Evolutionary conservation across 2,113 vertebrate genomes (phyloP).

Genomic region (Rhabdomys dilectus): DNA sequence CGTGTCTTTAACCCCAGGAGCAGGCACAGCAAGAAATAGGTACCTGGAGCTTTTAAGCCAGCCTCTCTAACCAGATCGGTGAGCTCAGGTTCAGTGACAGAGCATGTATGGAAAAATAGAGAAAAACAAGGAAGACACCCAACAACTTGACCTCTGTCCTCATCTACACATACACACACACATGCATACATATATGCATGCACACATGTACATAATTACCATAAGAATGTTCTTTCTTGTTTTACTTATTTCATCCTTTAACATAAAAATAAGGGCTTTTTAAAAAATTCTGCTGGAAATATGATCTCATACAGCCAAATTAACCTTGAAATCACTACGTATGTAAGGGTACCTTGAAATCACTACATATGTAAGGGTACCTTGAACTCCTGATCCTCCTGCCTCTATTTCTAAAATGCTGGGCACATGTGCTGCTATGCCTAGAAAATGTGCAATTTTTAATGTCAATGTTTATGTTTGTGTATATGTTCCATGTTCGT

Average conservation of each 20-base stretch:
- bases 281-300: background rate
- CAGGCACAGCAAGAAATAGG: background rate
- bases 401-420: background rate
- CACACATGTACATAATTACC: background rate
- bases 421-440: background rate
- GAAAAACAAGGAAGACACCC: background rate
- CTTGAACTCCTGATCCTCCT: background rate
- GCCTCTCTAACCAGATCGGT: background rate
- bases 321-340: background rate
- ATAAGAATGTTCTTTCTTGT: background rate
- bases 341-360: background rate
- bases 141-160: background rate
- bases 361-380: background rate
- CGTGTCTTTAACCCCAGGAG: background rate
- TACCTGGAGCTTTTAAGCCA: background rate
- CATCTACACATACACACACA: background rate
- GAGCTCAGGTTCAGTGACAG: background rate
- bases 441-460: background rate
- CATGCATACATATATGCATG: background rate
- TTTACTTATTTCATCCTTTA: slow-evolving; percentile 24
- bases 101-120: background rate
- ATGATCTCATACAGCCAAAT: background rate
- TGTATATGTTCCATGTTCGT: background rate
- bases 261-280: slow-evolving; percentile 17
- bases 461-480: background rate